phyloP scores from a whole-genome alignment of 2,888 invertebrate species.

The Tetheella fluctuosa region DNA sequence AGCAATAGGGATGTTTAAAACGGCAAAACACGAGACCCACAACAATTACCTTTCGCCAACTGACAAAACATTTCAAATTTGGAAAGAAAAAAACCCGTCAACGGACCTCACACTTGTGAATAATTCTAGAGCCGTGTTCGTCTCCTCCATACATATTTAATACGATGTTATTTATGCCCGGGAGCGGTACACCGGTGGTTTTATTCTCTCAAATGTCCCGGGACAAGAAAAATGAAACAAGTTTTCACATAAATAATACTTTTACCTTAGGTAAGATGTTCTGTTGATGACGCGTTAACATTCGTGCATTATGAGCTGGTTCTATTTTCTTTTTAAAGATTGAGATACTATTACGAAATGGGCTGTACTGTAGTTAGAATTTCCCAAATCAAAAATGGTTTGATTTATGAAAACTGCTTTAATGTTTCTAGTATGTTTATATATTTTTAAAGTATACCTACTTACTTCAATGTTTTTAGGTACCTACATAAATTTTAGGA shows the following conservation, averaged over 20 bases:
- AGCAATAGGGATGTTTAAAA: background rate
- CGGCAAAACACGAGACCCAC: constrained; percentile 18
- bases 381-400: background rate
- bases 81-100: constrained; percentile 27
- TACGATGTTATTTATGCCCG: constrained; percentile 61
- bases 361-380: background rate
- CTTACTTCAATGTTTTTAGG: no score
- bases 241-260: constrained; percentile 79
- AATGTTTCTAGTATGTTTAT: no score
- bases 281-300: constrained; percentile 63
- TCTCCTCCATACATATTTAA: constrained; percentile 64
- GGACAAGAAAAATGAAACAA: constrained; percentile 76
- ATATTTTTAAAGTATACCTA: no score
- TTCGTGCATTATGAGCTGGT: constrained; percentile 48
- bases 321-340: constrained; percentile 34
- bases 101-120: constrained; percentile 26
- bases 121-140: constrained; percentile 39
- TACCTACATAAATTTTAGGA: no score
- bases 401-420: no score
- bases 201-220: constrained; percentile 56
- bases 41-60: constrained; percentile 14
- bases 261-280: constrained; percentile 48
- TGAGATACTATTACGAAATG: background rate
- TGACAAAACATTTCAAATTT: constrained; percentile 19
- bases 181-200: constrained; percentile 48